Evolutionary conservation across 2,797 vertebrate species (phyloP).

Genomic region (Tapera naevia): DNA sequence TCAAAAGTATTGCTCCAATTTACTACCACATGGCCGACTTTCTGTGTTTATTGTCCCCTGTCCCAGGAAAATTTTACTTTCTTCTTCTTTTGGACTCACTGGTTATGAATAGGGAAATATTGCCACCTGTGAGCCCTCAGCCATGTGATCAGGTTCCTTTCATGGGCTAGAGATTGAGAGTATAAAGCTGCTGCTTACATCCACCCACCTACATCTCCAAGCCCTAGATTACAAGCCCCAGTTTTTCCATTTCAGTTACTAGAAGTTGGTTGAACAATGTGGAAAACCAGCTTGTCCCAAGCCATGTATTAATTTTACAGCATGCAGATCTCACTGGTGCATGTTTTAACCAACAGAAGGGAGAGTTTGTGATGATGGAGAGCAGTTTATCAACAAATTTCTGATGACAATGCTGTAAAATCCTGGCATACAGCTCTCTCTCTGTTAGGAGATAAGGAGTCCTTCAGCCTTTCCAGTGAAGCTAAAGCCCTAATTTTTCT

Average conservation of each 20-base stretch:
- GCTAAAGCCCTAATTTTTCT: not conserved
- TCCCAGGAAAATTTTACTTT: not conserved
- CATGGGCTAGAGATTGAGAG: not conserved
- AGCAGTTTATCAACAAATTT: not conserved
- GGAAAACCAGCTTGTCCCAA: not conserved
- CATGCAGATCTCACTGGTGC: not conserved
- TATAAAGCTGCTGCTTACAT: not conserved
- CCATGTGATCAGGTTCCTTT: not conserved
- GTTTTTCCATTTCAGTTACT: not conserved
- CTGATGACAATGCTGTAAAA: not conserved
- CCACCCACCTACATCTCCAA: not conserved
- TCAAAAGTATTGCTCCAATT: not conserved
- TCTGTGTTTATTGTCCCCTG: not conserved
- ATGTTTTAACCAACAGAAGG: not conserved
- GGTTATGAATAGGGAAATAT: not conserved
- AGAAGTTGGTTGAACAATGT: not conserved
- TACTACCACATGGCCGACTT: not conserved
- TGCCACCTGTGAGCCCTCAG: not conserved
- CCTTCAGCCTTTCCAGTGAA: not conserved
- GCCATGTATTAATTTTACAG: not conserved
- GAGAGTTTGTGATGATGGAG: not conserved
- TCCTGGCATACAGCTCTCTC: not conserved
- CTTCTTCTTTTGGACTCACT: not conserved
- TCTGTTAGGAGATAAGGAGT: not conserved
- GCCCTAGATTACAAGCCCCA: not conserved